Base-by-base conservation (phyloP, 2,797 vertebrate species). In the Sphaeramia orbicularis region DNA sequence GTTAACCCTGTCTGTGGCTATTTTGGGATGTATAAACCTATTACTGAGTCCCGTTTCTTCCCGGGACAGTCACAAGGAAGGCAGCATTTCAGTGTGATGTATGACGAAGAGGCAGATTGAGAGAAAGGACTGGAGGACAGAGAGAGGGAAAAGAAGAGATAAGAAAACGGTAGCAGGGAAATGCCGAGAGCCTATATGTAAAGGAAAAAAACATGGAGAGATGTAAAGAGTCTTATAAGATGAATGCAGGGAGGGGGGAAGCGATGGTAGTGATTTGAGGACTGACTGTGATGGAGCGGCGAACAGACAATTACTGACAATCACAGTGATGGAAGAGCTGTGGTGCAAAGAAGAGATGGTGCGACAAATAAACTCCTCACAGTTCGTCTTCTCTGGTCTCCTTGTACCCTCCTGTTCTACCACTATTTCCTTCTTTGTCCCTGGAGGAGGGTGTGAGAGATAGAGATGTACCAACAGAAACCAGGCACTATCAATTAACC, bases 221-320 rank as follows among this genome's bases (percentile, higher is more conserved):
- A 65, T 41, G 56, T 48, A 38, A 50, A 65, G 48, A 49, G 40
- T 9, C 21, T 53, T 32, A 61, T 52, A 52, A 38, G 48, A 73
- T 16, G 24, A 41, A 55, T 57, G 19, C 16, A 41, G 43, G 24
- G n/a, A 52, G n/a, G 12, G 55, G 65, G 53, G 19, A 54, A 65
- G 41, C 52, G 38, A 40, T n/a, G 41, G 66, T 19, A 0, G 55
- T 53, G 74, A 69, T 79, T 72, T 76, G 63, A 79, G 70, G 14
- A 38, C 65, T 18, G 70, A 65, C 74, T 69, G 69, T 69, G 83
- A 86, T 10, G 5, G 67, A 86, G 71, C 73, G 66, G 71, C 49
- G 51, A 84, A 59, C 43, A 71, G 71, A 76, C 80, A 84, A 89
- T 90, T 77, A 88, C 83, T 76, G 79, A 81, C 86, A 77, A 80